These are phyloP conservation scores for Paratilapia polleni DNA, from an alignment of 2,113 vertebrate genomes.

Conservation along the genomic window DNA sequence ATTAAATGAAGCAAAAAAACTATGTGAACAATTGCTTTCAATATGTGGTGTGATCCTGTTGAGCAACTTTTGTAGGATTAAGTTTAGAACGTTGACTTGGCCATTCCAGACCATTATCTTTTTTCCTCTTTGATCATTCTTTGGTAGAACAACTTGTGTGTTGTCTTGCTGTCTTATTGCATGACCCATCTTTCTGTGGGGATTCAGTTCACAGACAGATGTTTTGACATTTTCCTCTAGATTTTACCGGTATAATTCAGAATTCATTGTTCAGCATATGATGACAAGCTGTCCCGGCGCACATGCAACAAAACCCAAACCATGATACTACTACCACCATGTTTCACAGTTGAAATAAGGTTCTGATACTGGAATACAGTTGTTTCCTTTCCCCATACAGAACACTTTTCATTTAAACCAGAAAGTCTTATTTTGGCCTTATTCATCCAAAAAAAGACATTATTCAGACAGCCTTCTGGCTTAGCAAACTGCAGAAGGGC, in stretches of 20 bases:
- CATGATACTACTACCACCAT: not conserved
- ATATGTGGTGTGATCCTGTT: too few relatives aligned
- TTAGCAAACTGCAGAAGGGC: too few relatives aligned
- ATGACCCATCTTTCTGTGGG: not conserved
- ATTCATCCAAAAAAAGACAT: not conserved
- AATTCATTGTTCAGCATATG: not conserved
- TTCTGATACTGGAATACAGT: not conserved
- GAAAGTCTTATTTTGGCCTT: not conserved
- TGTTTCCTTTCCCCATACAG: not conserved
- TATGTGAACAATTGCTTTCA: not conserved
- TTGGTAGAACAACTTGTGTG: too few relatives aligned
- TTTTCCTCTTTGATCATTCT: too few relatives aligned
- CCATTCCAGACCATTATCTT: too few relatives aligned
- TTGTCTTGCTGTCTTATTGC: not conserved
- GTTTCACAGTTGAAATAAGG: not conserved
- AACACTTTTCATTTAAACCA: not conserved
- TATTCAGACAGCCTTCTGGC: too few relatives aligned
- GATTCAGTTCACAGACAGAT: not conserved
- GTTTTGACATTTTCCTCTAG: not conserved
- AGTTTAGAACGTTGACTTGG: too few relatives aligned
- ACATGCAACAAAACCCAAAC: not conserved
- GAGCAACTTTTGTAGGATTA: too few relatives aligned
- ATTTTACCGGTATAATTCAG: not conserved
- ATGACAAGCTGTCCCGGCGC: not conserved
- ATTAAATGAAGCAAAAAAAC: not conserved